phyloP scores from a whole-genome alignment of 2,888 invertebrate genomes.

The Napeogenes sylphis region DNA sequence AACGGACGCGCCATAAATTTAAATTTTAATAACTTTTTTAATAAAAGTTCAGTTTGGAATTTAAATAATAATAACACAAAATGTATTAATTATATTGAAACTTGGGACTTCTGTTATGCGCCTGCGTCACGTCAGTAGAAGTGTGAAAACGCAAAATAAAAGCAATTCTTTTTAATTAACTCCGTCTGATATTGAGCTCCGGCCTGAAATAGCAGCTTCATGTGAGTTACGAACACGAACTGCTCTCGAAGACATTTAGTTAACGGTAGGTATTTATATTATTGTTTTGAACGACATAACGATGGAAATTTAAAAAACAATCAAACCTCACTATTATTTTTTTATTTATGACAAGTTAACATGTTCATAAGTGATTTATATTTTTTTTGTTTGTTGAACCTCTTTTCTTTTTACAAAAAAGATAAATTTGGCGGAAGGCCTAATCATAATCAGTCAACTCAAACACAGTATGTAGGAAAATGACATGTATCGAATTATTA shows the following conservation, averaged over 20 bases:
- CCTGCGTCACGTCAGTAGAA: conserved; percentile 61
- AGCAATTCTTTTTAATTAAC: conserved; percentile 78
- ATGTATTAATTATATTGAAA: neutral
- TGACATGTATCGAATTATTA: no score
- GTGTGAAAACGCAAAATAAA: conserved; percentile 75
- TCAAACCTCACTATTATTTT: conserved; percentile 14
- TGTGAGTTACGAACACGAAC: conserved; percentile 69
- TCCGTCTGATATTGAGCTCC: conserved; percentile 57
- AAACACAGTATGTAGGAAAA: no score
- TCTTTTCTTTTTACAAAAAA: no score
- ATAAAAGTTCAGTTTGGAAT: neutral
- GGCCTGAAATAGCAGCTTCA: conserved; percentile 67
- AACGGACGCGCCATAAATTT: conserved; percentile 4
- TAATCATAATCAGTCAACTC: no score
- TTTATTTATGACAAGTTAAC: no score
- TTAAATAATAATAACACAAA: neutral
- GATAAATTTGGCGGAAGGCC: no score
- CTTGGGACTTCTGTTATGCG: conserved; percentile 26
- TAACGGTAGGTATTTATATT: conserved; percentile 69
- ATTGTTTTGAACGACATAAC: conserved; percentile 72
- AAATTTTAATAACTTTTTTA: conserved; percentile 1
- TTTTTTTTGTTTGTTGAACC: no score
- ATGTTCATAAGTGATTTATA: no score
- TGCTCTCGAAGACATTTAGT: conserved; percentile 68
- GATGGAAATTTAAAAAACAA: conserved; percentile 11